These are phyloP conservation scores for Oryzias celebensis DNA, from an alignment of 2,113 vertebrate genomes.

Conservation along the genomic window DNA sequence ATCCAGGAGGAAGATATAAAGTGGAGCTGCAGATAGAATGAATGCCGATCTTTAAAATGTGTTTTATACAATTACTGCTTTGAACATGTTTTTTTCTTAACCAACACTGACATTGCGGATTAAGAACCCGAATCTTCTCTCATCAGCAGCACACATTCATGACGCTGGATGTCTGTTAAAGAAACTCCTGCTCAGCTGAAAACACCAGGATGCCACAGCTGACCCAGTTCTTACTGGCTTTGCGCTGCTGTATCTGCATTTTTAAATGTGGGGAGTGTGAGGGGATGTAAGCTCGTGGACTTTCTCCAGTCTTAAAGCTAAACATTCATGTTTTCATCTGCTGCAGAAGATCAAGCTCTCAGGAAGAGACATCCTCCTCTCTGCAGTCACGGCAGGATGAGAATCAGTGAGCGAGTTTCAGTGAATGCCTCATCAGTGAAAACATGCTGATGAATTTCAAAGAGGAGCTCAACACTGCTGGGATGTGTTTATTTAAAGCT, in stretches of 20 bases:
- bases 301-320: conserved; percentile 33
- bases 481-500: conserved; percentile 3
- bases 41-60: too few species aligned
- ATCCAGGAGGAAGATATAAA: too few species aligned
- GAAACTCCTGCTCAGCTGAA: conserved; percentile 48
- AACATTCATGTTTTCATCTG: conserved; percentile 11
- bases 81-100: too few species aligned
- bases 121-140: too few species aligned
- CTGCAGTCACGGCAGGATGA: conserved; percentile 13
- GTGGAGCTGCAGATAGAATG: too few species aligned
- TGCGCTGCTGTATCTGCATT: conserved; percentile 58
- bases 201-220: conserved; percentile 48
- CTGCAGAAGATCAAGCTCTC: conserved; percentile 34
- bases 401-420: conserved; percentile 27
- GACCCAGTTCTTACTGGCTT: conserved; percentile 64
- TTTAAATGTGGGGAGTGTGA: conserved; percentile 37
- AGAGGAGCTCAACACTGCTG: conserved; percentile 20
- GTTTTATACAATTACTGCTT: too few species aligned
- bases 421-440: conserved; percentile 27
- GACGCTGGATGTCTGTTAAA: conserved; percentile 31
- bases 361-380: conserved; percentile 18
- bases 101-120: too few species aligned
- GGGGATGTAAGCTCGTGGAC: conserved; percentile 31
- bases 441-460: conserved; percentile 38
- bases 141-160: too few species aligned